Percentiles rank a stretch among this genome's conserved stretches.
Conservation (phyloP, 2,888 invertebrate species). For the Suillia variegata region DNA sequence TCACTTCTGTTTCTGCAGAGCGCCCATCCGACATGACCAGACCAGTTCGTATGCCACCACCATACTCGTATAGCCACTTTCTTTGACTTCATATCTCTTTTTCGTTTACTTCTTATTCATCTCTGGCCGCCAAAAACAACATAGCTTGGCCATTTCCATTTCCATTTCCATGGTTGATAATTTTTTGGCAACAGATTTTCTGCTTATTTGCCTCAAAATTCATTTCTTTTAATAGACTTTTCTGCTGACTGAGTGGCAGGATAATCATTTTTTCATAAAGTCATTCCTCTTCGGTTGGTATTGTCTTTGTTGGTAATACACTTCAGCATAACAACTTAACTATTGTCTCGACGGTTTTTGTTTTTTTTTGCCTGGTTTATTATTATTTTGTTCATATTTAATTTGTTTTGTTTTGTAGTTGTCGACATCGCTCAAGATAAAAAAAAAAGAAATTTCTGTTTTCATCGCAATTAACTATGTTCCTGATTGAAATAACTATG, state of each 20-base stretch:
- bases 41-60: too few species aligned
- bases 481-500: background rate
- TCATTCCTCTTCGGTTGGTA: conserved; percentile 46
- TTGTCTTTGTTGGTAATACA: conserved; percentile 22
- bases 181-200: conserved; percentile 56
- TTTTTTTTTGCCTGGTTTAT: too few species aligned
- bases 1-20: background rate
- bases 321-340: background rate
- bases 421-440: background rate
- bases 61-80: background rate
- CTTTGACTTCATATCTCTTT: background rate
- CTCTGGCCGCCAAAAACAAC: background rate
- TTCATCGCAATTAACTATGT: background rate
- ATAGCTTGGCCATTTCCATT: conserved; percentile 37
- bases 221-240: conserved; percentile 38
- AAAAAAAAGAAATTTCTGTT: background rate
- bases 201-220: conserved; percentile 51
- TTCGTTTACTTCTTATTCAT: background rate
- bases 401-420: too few species aligned
- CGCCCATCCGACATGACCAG: too few species aligned
- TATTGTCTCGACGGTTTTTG: background rate
- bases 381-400: too few species aligned
- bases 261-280: conserved; percentile 51
- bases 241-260: conserved; percentile 26
- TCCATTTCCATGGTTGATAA: conserved; percentile 45